Percentiles rank a stretch among this genome's conserved stretches.
These are phyloP conservation scores for Morpho achilles DNA, from an alignment of 2,888 invertebrate genomes.

Conservation along the genomic window DNA sequence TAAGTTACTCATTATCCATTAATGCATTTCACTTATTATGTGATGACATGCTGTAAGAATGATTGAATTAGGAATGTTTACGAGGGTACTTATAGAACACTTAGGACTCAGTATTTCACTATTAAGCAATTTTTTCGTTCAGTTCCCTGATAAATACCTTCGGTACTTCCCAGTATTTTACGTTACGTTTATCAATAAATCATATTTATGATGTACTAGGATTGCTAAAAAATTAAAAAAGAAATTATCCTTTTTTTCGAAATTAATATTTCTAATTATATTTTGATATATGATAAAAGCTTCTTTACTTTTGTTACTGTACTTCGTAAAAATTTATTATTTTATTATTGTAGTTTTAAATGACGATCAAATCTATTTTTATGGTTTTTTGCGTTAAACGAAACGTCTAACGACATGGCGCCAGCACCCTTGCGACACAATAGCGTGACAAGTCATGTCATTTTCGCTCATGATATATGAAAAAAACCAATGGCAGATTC, in stretches of 20 bases:
- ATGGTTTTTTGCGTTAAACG: constrained; percentile 20
- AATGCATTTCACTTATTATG: too few species aligned
- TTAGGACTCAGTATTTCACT: too few species aligned
- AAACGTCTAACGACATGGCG: constrained; percentile 35
- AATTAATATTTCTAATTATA: too few species aligned
- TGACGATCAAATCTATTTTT: too few species aligned
- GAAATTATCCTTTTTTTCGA: neutral
- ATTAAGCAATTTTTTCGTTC: too few species aligned
- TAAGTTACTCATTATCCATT: too few species aligned
- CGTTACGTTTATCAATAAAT: neutral
- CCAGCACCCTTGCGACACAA: constrained; percentile 63
- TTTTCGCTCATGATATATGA: constrained; percentile 81
- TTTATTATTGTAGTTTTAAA: neutral
- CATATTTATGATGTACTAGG: neutral
- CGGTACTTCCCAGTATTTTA: neutral
- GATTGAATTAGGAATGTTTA: too few species aligned
- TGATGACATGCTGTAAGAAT: too few species aligned
- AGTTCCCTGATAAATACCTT: too few species aligned
- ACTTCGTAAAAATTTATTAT: neutral
- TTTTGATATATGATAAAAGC: too few species aligned
- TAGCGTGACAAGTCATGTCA: constrained; percentile 84
- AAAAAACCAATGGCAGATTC: constrained; percentile 89
- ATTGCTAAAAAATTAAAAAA: neutral
- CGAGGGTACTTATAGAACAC: too few species aligned
- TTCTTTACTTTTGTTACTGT: too few species aligned